Conservation (phyloP, 2,797 vertebrate species). For the Vespertilio murinus region DNA sequence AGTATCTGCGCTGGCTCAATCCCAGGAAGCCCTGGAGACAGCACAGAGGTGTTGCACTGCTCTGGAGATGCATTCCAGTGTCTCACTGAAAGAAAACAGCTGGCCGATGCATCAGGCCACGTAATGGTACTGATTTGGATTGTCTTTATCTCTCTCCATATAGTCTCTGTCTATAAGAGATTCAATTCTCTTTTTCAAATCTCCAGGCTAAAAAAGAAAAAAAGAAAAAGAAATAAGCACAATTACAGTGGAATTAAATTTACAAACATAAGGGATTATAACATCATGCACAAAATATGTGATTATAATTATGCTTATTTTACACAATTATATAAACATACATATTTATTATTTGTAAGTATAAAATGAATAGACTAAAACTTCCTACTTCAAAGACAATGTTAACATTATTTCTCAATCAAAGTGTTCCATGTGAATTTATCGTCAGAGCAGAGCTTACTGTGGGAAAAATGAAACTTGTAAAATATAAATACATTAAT, state of each 20-base stretch:
- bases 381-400: not conserved
- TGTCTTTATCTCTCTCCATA: constrained; percentile 97
- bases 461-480: not conserved
- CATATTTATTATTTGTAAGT: too few species aligned
- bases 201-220: constrained; percentile 89
- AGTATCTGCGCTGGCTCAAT: constrained; percentile 74
- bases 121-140: constrained; percentile 96
- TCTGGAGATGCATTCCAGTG: constrained; percentile 69
- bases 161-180: constrained; percentile 98
- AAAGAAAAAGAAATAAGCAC: not conserved
- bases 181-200: constrained; percentile 96
- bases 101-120: constrained; percentile 88
- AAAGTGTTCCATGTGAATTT: not conserved
- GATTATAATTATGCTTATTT: not conserved
- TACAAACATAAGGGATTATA: not conserved
- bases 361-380: not conserved
- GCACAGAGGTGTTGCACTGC: constrained; percentile 66
- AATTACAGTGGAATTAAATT: not conserved
- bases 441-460: not conserved
- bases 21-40: constrained; percentile 71
- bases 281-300: not conserved
- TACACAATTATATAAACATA: not conserved
- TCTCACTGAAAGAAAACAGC: constrained; percentile 51
- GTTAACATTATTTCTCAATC: not conserved
- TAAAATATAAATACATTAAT: not conserved